Conservation (phyloP, 2,888 invertebrate species). For the Tineola bisselliella region DNA sequence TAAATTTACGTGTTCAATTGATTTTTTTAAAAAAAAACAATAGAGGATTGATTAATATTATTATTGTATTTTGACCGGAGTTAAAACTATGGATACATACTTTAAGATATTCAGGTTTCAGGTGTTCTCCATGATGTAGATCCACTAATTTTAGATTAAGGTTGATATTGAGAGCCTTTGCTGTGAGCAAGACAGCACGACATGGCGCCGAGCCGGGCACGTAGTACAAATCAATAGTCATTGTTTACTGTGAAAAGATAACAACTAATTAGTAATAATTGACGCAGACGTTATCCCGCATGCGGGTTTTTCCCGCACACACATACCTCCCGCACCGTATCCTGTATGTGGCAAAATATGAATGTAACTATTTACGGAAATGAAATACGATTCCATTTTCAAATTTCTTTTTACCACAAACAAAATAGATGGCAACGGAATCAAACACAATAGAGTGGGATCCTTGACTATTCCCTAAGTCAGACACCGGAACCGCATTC, state of each 20-base stretch:
- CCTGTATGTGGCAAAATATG: no score
- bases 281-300: no score
- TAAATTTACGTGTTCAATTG: no score
- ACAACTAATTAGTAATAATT: no score
- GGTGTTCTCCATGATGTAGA: conserved; percentile 69
- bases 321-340: no score
- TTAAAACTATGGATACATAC: conserved; percentile 37
- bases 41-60: no score
- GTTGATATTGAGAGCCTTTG: conserved; percentile 72
- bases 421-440: background rate
- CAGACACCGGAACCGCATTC: conserved; percentile 6
- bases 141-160: conserved; percentile 73
- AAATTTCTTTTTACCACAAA: background rate
- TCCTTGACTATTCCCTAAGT: background rate
- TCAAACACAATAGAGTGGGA: background rate
- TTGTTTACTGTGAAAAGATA: conserved; percentile 18
- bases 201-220: conserved; percentile 72
- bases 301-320: no score
- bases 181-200: conserved; percentile 71
- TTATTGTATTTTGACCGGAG: background rate
- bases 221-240: conserved; percentile 72
- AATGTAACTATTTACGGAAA: no score
- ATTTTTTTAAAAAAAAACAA: no score
- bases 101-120: conserved; percentile 74
- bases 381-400: no score